phyloP scores from a whole-genome alignment of 2,797 vertebrate genomes.

The Lepilemur septentrionalis region DNA sequence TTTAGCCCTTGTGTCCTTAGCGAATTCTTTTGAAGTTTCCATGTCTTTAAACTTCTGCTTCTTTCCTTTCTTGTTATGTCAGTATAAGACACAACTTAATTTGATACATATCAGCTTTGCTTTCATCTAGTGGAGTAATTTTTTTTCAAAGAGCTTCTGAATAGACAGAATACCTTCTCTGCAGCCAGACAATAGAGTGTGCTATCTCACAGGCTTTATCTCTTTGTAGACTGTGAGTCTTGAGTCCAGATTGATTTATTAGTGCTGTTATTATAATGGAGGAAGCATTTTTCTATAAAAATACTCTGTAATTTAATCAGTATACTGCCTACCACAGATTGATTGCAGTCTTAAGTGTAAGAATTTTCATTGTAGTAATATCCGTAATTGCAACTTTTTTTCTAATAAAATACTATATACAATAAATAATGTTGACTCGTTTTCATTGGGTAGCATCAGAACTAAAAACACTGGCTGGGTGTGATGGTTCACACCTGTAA shows the following conservation, averaged over 20 bases:
- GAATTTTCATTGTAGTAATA: neutral
- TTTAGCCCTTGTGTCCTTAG: neutral
- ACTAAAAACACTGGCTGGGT: too few species aligned
- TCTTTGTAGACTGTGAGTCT: neutral
- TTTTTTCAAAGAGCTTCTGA: neutral
- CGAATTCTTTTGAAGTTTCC: conserved; percentile 23
- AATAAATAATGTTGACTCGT: conserved; percentile 6
- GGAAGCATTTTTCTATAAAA: neutral
- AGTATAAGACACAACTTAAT: conserved; percentile 21
- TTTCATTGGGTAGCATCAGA: conserved; percentile 4
- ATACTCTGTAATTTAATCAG: neutral
- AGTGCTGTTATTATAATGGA: conserved; percentile 5
- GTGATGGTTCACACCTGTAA: too few species aligned
- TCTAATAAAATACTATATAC: neutral
- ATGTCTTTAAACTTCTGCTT: conserved; percentile 46
- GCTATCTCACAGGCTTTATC: neutral
- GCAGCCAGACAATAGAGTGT: neutral
- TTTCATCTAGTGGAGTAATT: neutral
- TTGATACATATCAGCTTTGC: neutral
- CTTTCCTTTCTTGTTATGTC: conserved; percentile 32
- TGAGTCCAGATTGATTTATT: neutral
- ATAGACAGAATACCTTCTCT: neutral
- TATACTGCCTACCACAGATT: neutral
- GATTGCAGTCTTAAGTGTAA: neutral
- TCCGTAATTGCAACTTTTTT: neutral